phyloP scores from a whole-genome alignment of 2,113 vertebrate genomes.

The Scophthalmus maximus region DNA sequence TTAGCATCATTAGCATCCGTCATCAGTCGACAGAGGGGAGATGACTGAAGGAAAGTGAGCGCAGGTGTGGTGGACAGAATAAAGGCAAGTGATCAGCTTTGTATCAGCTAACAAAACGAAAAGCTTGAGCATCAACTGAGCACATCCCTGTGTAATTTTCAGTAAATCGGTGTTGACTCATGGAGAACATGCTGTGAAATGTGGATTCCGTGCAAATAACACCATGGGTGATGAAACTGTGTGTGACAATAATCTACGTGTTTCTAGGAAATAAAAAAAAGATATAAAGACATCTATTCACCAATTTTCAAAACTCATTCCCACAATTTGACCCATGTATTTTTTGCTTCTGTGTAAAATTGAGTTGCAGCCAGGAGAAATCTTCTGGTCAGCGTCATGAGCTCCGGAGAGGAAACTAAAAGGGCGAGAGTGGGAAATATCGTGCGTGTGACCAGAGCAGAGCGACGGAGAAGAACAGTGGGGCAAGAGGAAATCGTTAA shows the following conservation, averaged over 20 bases:
- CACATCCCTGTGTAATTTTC: conserved; percentile 33
- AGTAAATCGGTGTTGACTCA: conserved; percentile 23
- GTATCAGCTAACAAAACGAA: conserved; percentile 4
- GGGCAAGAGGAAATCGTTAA: neutral
- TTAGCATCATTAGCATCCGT: no score
- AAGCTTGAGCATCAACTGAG: neutral
- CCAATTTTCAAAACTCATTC: no score
- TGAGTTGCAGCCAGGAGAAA: neutral
- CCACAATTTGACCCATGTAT: no score
- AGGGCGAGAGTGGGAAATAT: neutral
- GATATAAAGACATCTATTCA: no score
- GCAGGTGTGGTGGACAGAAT: conserved; percentile 6
- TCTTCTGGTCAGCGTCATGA: neutral
- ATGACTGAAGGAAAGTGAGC: neutral
- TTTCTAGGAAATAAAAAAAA: no score
- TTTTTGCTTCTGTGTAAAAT: neutral
- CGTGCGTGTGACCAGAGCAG: conserved; percentile 1
- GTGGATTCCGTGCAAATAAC: conserved; percentile 6
- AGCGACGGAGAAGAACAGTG: neutral
- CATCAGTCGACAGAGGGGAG: neutral
- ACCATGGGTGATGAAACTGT: no score
- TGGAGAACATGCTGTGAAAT: conserved; percentile 20
- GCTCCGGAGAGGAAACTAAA: neutral
- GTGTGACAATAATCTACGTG: no score
- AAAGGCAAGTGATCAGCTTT: neutral